Evolutionary conservation across 2,797 vertebrate genomes (phyloP).

Genomic region (Syncerus caffer): DNA sequence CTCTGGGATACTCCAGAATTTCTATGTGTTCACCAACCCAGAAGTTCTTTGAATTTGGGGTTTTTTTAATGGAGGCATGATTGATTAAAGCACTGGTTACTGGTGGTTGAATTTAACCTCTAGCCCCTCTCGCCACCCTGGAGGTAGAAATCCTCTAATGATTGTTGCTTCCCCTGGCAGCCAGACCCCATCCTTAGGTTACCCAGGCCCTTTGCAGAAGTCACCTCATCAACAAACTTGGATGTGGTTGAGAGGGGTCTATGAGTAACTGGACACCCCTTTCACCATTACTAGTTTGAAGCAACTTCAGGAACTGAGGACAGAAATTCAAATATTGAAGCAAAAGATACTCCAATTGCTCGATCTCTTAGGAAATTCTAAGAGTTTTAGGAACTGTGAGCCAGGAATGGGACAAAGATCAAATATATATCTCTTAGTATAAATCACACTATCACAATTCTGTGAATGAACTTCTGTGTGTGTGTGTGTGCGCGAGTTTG

Average conservation of each 20-base stretch:
- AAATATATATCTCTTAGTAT: not conserved
- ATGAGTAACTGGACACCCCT: not conserved
- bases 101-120: not conserved
- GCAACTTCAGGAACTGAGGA: not conserved
- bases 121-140: not conserved
- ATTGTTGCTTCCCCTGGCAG: not conserved
- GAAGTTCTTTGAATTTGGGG: not conserved
- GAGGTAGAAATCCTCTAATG: not conserved
- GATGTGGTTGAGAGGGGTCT: not conserved
- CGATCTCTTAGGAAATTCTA: not conserved
- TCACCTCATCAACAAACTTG: not conserved
- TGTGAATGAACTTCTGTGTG: not conserved
- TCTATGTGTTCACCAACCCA: not conserved
- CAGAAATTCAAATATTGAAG: not conserved
- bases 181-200: not conserved
- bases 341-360: not conserved
- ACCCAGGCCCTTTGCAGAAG: not conserved
- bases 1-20: not conserved
- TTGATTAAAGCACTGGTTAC: not conserved
- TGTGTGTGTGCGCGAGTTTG: too few species aligned
- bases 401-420: not conserved
- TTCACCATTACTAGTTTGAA: not conserved
- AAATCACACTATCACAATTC: not conserved
- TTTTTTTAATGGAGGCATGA: not conserved
- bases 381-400: not conserved